Evolutionary conservation across 2,797 vertebrate genomes (phyloP).

Genomic region (Nasua narica): DNA sequence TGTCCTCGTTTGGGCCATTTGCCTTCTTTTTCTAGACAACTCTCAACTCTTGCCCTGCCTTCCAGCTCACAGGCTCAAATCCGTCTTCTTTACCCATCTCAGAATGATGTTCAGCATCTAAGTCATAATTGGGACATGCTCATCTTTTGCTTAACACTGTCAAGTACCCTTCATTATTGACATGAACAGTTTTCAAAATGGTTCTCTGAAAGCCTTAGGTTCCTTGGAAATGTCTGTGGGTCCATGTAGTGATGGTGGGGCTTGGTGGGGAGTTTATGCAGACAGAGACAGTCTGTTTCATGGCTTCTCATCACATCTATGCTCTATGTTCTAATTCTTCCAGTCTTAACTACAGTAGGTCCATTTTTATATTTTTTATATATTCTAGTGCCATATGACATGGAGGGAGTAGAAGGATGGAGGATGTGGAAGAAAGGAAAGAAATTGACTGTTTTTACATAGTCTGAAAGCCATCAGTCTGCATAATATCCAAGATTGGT

Average conservation of each 20-base stretch:
- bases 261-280: not conserved
- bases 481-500: not conserved
- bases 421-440: not conserved
- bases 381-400: not conserved
- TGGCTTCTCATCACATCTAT: not conserved
- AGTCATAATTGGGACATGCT: not conserved
- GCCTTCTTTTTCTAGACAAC: not conserved
- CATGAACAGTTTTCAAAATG: not conserved
- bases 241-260: not conserved
- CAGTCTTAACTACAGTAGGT: not conserved
- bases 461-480: not conserved
- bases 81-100: not conserved
- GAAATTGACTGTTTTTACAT: not conserved
- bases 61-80: not conserved
- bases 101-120: not conserved
- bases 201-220: not conserved
- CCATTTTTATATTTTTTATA: not conserved
- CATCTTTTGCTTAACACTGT: not conserved
- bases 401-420: not conserved
- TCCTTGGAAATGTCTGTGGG: not conserved
- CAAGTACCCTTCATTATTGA: not conserved
- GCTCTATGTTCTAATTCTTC: not conserved
- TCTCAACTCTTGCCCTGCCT: not conserved
- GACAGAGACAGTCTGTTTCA: not conserved
- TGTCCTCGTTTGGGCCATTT: rapidly evolving